Evolutionary conservation across 2,888 invertebrate genomes (phyloP).

Genomic region (Sepiola atlantica): DNA sequence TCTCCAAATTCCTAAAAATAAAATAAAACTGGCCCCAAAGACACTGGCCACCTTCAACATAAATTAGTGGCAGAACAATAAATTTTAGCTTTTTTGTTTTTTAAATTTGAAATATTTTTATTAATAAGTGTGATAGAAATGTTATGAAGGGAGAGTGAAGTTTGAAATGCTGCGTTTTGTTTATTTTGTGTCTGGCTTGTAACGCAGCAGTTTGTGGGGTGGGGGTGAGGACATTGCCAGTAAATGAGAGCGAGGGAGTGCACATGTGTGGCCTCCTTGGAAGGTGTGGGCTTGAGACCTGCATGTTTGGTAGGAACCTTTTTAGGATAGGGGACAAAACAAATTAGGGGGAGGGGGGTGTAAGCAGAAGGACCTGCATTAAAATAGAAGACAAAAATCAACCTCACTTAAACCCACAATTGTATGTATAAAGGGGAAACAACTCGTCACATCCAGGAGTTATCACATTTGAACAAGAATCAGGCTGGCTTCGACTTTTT

Average conservation of each 20-base stretch:
- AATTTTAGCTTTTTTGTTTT: neutral
- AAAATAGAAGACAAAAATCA: neutral
- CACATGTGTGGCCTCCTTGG: neutral
- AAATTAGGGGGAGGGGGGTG: neutral
- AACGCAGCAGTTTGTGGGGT: neutral
- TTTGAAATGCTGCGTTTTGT: neutral
- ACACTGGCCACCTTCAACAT: neutral
- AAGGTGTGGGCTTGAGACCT: neutral
- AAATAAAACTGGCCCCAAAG: neutral
- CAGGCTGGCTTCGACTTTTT: neutral
- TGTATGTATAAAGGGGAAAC: neutral
- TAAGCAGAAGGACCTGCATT: neutral
- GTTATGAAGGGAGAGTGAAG: neutral
- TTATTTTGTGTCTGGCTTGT: neutral
- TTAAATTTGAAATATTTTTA: neutral
- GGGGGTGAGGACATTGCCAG: neutral
- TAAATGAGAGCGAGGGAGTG: neutral
- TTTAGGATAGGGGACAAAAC: neutral
- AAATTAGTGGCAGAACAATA: neutral
- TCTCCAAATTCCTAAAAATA: neutral
- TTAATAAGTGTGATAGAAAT: neutral
- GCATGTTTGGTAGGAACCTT: neutral
- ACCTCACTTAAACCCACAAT: constrained; percentile 32
- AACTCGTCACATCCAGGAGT: neutral
- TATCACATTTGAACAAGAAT: neutral